Evolutionary conservation across 2,113 vertebrate genomes (phyloP).

Genomic region (Phasianus colchicus): DNA sequence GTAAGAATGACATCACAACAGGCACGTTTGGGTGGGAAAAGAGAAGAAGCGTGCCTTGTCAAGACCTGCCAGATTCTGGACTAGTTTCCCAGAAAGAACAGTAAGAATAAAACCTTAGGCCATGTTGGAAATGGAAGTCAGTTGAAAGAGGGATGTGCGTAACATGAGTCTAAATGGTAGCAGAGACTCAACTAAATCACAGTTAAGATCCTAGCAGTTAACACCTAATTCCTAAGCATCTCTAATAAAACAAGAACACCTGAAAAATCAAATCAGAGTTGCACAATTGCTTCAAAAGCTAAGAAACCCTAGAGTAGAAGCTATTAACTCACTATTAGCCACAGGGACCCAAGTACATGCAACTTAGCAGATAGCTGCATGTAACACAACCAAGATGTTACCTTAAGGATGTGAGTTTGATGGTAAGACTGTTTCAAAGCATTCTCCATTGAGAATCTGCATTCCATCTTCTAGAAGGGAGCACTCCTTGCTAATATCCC

Average conservation of each 20-base stretch:
- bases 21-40: background rate
- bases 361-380: background rate
- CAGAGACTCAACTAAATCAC: background rate
- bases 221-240: background rate
- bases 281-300: background rate
- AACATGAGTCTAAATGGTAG: background rate
- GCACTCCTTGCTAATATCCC: background rate
- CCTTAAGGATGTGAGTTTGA: background rate
- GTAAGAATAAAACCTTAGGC: background rate
- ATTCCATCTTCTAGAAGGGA: background rate
- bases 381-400: fast-evolving
- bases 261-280: background rate
- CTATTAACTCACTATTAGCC: background rate
- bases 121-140: background rate
- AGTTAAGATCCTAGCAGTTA: background rate
- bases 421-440: background rate
- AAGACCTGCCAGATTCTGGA: background rate
- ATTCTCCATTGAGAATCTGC: background rate
- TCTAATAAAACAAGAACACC: background rate
- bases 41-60: background rate
- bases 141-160: background rate
- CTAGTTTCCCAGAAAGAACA: background rate
- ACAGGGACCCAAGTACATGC: background rate
- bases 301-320: background rate
- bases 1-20: background rate